Evolutionary conservation across 30 jellyfish, hydroid and myxozoan species (phyloP).

Genomic region (Aurelia aurita complex sp. Pacific): DNA sequence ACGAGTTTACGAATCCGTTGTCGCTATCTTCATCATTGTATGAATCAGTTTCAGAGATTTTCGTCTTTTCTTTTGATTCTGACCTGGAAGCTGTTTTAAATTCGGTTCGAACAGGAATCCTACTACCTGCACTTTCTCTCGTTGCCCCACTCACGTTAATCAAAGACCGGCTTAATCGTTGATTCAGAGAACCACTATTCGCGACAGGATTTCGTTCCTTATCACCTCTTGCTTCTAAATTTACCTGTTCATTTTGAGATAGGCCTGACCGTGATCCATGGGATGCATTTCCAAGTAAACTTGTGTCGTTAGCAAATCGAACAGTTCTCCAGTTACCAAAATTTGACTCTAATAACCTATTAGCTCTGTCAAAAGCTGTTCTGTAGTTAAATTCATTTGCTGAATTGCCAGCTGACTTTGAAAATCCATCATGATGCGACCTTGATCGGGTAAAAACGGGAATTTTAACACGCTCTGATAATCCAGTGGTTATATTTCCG

Average conservation of each 20-base stretch:
- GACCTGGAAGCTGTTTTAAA: neutral
- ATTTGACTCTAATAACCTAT: constrained; percentile 19
- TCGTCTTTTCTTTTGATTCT: neutral
- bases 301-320: neutral
- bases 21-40: neutral
- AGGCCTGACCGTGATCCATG: no score
- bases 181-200: neutral
- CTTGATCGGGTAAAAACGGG: constrained; percentile 6
- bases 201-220: no score
- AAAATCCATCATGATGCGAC: constrained; percentile 50
- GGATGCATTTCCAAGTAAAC: no score
- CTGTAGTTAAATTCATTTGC: neutral
- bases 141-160: neutral
- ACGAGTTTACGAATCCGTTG: constrained; percentile 18
- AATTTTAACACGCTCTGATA: neutral
- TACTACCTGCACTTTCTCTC: neutral
- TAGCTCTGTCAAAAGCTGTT: constrained; percentile 25
- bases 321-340: constrained; percentile 30
- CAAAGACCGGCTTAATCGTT: constrained; percentile 8
- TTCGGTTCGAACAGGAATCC: neutral
- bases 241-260: no score
- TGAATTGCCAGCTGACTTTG: neutral
- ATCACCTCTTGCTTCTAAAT: no score
- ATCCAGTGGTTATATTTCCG: neutral
- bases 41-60: neutral